phyloP scores from a whole-genome alignment of 2,797 vertebrate genomes.

The Mallotus villosus region DNA sequence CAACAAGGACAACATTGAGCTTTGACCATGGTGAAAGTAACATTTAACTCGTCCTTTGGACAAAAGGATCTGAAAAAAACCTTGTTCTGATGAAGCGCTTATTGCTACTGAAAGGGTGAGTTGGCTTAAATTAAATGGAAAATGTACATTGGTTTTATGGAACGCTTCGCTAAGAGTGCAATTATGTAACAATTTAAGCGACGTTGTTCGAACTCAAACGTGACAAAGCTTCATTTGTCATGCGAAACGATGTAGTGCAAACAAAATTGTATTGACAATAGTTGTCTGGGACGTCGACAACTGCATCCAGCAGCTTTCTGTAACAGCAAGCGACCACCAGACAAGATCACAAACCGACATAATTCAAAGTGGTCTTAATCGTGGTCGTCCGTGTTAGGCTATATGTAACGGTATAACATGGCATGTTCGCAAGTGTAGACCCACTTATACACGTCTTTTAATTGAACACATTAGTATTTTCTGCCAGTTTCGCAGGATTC shows the following conservation, averaged over 20 bases:
- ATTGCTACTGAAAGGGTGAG: slow-evolving; percentile 54
- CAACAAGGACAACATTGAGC: background rate
- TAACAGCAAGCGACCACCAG: too few relatives aligned
- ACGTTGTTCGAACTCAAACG: background rate
- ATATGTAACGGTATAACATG: too few relatives aligned
- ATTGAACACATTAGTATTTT: too few relatives aligned
- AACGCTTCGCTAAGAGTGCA: background rate
- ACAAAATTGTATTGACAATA: background rate
- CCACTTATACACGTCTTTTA: too few relatives aligned
- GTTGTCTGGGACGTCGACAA: background rate
- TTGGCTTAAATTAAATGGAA: slow-evolving; percentile 17
- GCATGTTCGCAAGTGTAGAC: too few relatives aligned
- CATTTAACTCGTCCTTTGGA: slow-evolving; percentile 47
- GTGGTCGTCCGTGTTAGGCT: too few relatives aligned
- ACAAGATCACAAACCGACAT: too few relatives aligned
- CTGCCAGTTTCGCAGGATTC: background rate
- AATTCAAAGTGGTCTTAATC: too few relatives aligned
- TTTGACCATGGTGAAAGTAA: slow-evolving; percentile 50
- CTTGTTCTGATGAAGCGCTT: slow-evolving; percentile 43
- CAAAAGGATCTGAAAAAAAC: slow-evolving; percentile 52
- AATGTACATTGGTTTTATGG: background rate
- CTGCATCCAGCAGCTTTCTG: background rate
- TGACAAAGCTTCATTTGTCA: background rate
- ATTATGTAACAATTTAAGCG: slow-evolving; percentile 1
- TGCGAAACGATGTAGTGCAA: background rate